phyloP scores from a whole-genome alignment of 1,140 invertebrate species.

The Lucilia cuprina region DNA sequence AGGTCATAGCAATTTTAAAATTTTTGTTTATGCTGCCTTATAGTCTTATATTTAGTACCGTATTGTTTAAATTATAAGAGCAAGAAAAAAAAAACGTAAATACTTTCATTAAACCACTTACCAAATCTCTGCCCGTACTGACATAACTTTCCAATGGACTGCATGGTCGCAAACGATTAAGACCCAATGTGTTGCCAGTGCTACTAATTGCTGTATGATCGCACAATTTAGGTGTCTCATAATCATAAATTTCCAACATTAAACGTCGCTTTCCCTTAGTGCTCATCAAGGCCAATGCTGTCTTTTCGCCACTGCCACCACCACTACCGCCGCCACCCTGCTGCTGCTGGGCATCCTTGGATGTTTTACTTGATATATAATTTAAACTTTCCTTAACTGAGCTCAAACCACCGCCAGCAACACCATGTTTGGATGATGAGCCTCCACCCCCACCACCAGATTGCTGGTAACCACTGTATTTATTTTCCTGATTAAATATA shows the following conservation, averaged over 20 bases:
- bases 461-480: constrained; percentile 59
- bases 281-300: constrained; percentile 52
- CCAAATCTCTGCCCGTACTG: constrained; percentile 69
- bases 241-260: constrained; percentile 73
- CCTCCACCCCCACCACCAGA: constrained; percentile 36
- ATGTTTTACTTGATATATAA: constrained; percentile 46
- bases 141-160: constrained; percentile 79
- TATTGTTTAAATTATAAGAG: too few relatives aligned
- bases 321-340: constrained; percentile 36
- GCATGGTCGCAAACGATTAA: constrained; percentile 73
- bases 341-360: constrained; percentile 41
- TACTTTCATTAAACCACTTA: constrained; percentile 45
- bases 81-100: background rate
- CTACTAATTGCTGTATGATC: constrained; percentile 81
- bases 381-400: constrained; percentile 57
- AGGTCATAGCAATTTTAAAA: too few relatives aligned
- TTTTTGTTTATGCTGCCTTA: too few relatives aligned
- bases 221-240: constrained; percentile 77
- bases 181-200: constrained; percentile 65
- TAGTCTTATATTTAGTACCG: too few relatives aligned
- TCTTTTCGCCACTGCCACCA: constrained; percentile 44
- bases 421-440: constrained; percentile 22
- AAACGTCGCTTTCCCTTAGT: constrained; percentile 57
- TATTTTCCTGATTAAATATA: constrained; percentile 61
- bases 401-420: constrained; percentile 44